Base-by-base conservation (phyloP, 2,113 vertebrate genomes). In the Motacilla alba region DNA sequence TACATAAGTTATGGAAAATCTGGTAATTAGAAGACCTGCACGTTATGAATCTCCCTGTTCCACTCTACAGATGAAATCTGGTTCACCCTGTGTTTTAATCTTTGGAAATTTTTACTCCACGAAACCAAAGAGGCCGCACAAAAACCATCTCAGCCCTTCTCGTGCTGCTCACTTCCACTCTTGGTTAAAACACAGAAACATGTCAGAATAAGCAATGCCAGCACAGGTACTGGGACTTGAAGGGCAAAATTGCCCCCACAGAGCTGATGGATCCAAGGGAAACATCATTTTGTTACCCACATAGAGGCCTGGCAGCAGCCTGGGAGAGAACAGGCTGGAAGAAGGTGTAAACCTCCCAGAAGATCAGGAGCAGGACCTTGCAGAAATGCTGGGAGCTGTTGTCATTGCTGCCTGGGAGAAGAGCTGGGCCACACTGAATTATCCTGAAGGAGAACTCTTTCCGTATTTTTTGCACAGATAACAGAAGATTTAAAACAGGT, bases 401-500 rank as follows among this genome's bases (percentile, higher is more conserved):
- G 59, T 74, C 43, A 3, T 44, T 7, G 0, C 72, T 73, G 39
- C 22, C 41, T 64, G 31, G 49, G 37, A 82, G 62, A 39, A 87
- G 66, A 87, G 35, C 28, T 80, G 59, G 19, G 39, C 55, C 59
- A 70, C 59, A 22, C 33, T 75, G 47, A 92, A 68, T 37, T 75
- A 47, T 11, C 66, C 49, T 28, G 52, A 31, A 82, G 62, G 18
- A 86, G 26, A 80, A 8, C 14, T 63, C 47, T 62, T 23, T 11
- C 59, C 3, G 0, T 70, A 49, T 75, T 93, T 92, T 87, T 75
- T 60, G 15, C 20, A 24, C 35, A 78, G 58, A 60, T 16, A 93
- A 77, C 28, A 68, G 41, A 81, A 95, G 90, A 70, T 85, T 95
- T 90, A 67, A 73, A 95, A 64, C 83, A 96, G 83, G 86, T 83